These are phyloP conservation scores for Loripinus fragilis DNA, from an alignment of 2,888 invertebrate genomes.

Conservation along the genomic window DNA sequence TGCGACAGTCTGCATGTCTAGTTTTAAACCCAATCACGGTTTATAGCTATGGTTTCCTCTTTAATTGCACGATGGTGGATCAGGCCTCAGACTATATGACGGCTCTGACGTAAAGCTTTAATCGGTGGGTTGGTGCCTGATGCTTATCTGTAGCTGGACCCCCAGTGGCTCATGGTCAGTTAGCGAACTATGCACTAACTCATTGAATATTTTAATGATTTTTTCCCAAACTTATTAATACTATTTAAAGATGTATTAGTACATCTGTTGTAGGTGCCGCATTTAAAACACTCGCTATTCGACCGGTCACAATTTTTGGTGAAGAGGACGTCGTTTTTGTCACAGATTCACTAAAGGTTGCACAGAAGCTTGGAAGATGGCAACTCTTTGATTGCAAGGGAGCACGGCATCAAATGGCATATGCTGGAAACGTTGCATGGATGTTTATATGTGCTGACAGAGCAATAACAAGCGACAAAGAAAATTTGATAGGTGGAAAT, in stretches of 20 bases:
- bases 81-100: too few species aligned
- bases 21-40: too few species aligned
- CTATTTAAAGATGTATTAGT: neutral
- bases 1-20: too few species aligned
- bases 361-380: slow-evolving; percentile 84
- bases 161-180: too few species aligned
- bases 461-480: slow-evolving; percentile 83
- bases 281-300: slow-evolving; percentile 85
- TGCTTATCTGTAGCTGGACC: too few species aligned
- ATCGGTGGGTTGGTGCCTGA: too few species aligned
- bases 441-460: slow-evolving; percentile 87
- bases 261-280: neutral
- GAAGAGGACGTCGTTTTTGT: slow-evolving; percentile 85
- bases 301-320: slow-evolving; percentile 87
- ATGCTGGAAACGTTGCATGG: slow-evolving; percentile 87
- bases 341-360: slow-evolving; percentile 82
- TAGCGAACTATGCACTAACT: too few species aligned
- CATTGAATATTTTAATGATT: too few species aligned
- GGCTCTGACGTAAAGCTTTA: too few species aligned
- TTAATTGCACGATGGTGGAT: too few species aligned
- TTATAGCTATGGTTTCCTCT: too few species aligned
- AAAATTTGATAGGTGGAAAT: slow-evolving; percentile 81
- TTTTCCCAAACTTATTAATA: too few species aligned
- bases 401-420: slow-evolving; percentile 82
- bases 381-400: slow-evolving; percentile 85